Base-by-base conservation (phyloP, 2,888 invertebrate genomes). In the Heteromyza rotundicornis region DNA sequence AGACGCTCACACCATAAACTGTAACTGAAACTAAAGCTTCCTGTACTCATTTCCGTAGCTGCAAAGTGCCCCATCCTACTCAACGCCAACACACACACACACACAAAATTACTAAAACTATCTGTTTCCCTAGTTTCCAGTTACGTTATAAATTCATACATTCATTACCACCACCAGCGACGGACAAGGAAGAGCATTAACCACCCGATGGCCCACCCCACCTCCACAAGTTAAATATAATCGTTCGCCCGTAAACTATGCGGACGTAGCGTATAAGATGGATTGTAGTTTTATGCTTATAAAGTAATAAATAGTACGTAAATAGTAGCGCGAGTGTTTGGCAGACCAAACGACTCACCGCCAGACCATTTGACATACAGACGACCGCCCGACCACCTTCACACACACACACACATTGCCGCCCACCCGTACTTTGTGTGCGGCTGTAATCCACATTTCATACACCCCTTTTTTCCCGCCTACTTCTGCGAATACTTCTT, bases 111-210 rank as follows among this genome's bases (percentile, higher is more conserved):
- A 71, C 72, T 70, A 76, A 78, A 76, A 77, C 74, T 76, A 77
- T 76, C 76, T 77, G 74, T 73, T 76, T 74, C 74, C 71, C 70
- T 72, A 65, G 68, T 68, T 78, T 76, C 68, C 71, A 71, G 68
- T 78, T 77, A 74, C 73, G 77, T 71, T 76, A 76, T 77, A 78
- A 76, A 76, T 77, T 76, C 76, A 75, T 76, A 78, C 76, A 78
- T 75, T 78, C 76, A 77, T 78, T 76, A 77, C 72, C 75, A 75
- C 68, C 76, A 53, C 49, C 17, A 22, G 17, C 22, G 22, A 35
- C 7, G 8, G 27, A 19, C 53, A 50, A n/a, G 22, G 16, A 50
- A 10, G 12, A 22, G 10, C 3, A 40, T 7, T 10, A 19, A 52
- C 24, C 23, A 24, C 23, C 50, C 17, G 32, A n/a, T 32, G 19